Percentiles rank a stretch among this genome's conserved stretches.
Conservation (phyloP, 2,888 invertebrate genomes). For the Pomacea canaliculata region DNA sequence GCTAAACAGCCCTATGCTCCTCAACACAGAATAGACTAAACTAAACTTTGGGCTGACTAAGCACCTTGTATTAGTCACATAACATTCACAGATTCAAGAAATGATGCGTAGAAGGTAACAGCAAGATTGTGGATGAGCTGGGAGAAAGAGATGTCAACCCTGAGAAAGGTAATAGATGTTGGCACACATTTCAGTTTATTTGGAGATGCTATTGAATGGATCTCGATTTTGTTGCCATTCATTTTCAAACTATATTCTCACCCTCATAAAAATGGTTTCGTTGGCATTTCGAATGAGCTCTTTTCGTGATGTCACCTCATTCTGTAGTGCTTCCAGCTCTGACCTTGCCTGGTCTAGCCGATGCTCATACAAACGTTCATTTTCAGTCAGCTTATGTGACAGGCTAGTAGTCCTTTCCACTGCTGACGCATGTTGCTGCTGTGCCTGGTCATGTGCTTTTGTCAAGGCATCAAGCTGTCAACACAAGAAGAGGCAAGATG, state of each 20-base stretch:
- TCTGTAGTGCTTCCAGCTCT: conserved; percentile 49
- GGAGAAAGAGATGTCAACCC: no score
- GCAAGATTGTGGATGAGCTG: no score
- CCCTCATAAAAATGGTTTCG: conserved; percentile 57
- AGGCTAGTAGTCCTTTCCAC: conserved; percentile 43
- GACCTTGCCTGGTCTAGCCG: conserved; percentile 47
- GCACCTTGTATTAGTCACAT: no score
- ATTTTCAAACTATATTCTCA: conserved; percentile 18
- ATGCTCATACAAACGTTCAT: conserved; percentile 46
- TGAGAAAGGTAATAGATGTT: no score
- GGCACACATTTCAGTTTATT: no score
- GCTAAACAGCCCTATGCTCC: no score
- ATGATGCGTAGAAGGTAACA: no score
- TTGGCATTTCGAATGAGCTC: conserved; percentile 47
- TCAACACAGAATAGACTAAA: no score
- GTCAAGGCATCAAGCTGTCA: conserved; percentile 40
- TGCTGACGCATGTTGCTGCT: conserved; percentile 42
- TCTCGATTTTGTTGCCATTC: no score
- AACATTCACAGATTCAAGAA: no score
- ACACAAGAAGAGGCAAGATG: conserved; percentile 4
- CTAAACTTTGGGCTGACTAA: no score
- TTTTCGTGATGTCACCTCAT: conserved; percentile 49
- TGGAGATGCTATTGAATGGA: no score
- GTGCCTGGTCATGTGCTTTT: conserved; percentile 42
- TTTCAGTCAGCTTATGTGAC: conserved; percentile 42